phyloP scores from a whole-genome alignment of 2,888 invertebrate species.

The Nycteola revayana region DNA sequence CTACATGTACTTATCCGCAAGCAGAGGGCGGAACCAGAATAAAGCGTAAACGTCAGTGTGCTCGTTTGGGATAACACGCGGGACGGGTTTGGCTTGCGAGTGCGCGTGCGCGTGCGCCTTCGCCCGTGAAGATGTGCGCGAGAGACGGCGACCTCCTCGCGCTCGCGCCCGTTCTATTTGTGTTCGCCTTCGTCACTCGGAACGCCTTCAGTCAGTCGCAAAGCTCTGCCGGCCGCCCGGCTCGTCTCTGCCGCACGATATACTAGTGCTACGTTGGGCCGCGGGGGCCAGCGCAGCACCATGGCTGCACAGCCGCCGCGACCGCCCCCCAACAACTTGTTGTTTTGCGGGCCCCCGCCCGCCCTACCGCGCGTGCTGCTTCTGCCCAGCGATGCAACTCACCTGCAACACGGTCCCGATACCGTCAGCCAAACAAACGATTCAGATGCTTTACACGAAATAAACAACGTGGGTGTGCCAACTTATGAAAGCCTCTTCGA shows the following conservation, averaged over 20 bases:
- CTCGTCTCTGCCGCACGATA: constrained; percentile 68
- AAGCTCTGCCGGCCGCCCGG: constrained; percentile 76
- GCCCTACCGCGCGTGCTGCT: constrained; percentile 75
- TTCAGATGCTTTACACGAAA: constrained; percentile 62
- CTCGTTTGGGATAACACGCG: constrained; percentile 67
- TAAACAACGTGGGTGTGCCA: constrained; percentile 77
- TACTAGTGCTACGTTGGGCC: constrained; percentile 64
- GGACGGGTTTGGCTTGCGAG: constrained; percentile 74
- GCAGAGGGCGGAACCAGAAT: constrained; percentile 73
- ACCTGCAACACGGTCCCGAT: constrained; percentile 39
- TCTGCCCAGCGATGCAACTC: constrained; percentile 62
- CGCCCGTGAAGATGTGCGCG: constrained; percentile 80
- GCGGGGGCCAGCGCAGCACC: constrained; percentile 61
- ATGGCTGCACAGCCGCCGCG: constrained; percentile 79
- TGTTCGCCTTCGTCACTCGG: constrained; percentile 79
- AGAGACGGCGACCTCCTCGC: constrained; percentile 80
- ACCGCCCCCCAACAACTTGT: constrained; percentile 74
- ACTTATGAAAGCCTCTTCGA: constrained; percentile 52
- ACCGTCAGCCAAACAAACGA: constrained; percentile 54
- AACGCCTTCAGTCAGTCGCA: constrained; percentile 80
- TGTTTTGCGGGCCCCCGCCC: constrained; percentile 75
- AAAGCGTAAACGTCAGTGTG: constrained; percentile 72
- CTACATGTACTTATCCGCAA: constrained; percentile 46
- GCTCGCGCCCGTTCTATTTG: constrained; percentile 80
- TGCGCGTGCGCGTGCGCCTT: constrained; percentile 79